Evolutionary conservation across 2,797 vertebrate species (phyloP).

Genomic region (Glyptemys insculpta): DNA sequence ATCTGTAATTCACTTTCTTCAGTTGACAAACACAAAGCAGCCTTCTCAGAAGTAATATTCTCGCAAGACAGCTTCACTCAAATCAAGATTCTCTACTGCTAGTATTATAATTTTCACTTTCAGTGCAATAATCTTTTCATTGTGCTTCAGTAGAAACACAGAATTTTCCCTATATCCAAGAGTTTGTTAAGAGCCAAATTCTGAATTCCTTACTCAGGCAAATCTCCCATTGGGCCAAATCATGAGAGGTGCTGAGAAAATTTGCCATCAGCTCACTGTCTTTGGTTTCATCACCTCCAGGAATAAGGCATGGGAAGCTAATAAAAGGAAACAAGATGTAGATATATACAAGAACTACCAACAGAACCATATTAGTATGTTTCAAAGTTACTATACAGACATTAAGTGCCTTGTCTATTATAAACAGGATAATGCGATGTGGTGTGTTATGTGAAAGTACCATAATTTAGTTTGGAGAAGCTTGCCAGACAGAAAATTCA

Average conservation of each 20-base stretch:
- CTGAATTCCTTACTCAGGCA: neutral
- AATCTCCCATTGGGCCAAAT: neutral
- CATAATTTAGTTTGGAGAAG: neutral
- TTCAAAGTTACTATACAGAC: neutral
- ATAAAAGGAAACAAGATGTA: neutral
- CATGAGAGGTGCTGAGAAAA: neutral
- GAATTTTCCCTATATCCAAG: neutral
- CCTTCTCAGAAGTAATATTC: neutral
- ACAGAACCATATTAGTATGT: neutral
- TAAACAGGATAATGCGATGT: neutral
- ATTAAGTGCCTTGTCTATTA: neutral
- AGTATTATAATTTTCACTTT: neutral
- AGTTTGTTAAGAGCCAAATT: neutral
- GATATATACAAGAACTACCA: neutral
- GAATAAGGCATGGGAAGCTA: neutral
- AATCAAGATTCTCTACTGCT: neutral
- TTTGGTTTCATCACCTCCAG: neutral
- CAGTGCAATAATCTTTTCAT: neutral
- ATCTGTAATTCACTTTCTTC: neutral
- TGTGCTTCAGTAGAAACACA: neutral
- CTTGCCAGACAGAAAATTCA: neutral
- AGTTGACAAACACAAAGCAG: neutral
- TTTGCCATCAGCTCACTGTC: neutral
- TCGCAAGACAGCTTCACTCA: neutral
- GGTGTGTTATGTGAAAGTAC: neutral